A percentile compares a stretch with the other conserved stretches of the same genome.
phyloP scores from a whole-genome alignment of 2,113 vertebrate genomes.

The Phrynocephalus versicolor region DNA sequence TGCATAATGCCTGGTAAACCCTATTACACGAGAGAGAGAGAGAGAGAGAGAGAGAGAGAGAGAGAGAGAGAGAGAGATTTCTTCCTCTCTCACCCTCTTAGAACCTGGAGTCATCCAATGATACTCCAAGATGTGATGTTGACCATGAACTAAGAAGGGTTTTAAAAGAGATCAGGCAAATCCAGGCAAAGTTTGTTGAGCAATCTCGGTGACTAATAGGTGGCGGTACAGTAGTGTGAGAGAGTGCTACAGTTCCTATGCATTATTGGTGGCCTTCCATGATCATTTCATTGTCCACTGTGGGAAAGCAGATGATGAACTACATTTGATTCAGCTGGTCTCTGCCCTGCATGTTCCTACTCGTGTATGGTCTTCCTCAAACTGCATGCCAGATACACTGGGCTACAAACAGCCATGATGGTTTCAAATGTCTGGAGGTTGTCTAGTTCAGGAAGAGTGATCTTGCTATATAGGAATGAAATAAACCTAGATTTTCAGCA shows the following conservation, averaged over 20 bases:
- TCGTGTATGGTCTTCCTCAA: neutral
- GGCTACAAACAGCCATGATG: neutral
- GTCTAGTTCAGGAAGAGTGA: neutral
- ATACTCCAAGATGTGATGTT: neutral
- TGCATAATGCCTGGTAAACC: too few species aligned
- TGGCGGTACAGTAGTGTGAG: neutral
- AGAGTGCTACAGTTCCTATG: neutral
- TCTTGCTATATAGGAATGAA: neutral
- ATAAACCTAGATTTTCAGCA: neutral
- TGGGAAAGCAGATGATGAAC: neutral
- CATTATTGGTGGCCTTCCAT: neutral
- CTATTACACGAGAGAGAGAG: neutral
- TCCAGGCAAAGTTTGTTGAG: neutral
- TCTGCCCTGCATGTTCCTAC: neutral
- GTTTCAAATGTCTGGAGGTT: neutral
- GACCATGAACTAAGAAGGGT: neutral
- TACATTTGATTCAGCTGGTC: neutral
- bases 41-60: neutral
- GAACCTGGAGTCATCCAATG: neutral
- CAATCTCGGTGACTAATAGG: neutral
- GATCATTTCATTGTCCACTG: neutral
- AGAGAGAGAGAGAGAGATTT: neutral
- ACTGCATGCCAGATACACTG: neutral
- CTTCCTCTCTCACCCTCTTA: neutral
- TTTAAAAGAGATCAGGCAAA: neutral